phyloP scores from a whole-genome alignment of 2,888 invertebrate species.

The Polymixis flavicincta region DNA sequence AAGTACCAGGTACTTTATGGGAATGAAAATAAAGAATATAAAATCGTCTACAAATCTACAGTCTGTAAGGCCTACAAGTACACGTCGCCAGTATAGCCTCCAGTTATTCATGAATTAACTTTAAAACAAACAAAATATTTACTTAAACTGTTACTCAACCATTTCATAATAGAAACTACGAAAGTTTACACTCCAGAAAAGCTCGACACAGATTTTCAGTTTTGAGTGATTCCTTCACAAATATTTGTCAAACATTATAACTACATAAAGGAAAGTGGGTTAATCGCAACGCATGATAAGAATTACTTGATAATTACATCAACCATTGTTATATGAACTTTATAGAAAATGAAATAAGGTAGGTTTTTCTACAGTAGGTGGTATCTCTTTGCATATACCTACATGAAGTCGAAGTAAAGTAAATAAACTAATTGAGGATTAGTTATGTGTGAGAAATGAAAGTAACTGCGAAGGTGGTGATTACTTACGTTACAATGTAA shows the following conservation, averaged over 20 bases:
- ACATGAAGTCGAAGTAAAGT: slow-evolving; percentile 41
- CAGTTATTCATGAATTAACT: slow-evolving; percentile 5
- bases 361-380: slow-evolving; percentile 1
- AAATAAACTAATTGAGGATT: slow-evolving; percentile 64
- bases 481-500: slow-evolving; percentile 27
- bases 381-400: slow-evolving; percentile 49
- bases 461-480: slow-evolving; percentile 32
- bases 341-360: slow-evolving; percentile 14
- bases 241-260: slow-evolving; percentile 78
- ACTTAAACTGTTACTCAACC: slow-evolving; percentile 36
- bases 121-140: slow-evolving; percentile 14
- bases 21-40: no score
- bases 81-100: no score
- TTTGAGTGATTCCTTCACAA: slow-evolving; percentile 79
- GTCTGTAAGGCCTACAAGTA: no score
- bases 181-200: slow-evolving; percentile 62
- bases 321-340: slow-evolving; percentile 48
- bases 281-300: slow-evolving; percentile 83
- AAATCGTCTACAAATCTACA: no score
- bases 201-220: slow-evolving; percentile 68
- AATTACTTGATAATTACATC: slow-evolving; percentile 71
- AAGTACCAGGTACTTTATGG: no score
- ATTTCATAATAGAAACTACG: slow-evolving; percentile 49
- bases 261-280: slow-evolving; percentile 78
- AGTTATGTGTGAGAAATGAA: slow-evolving; percentile 61